Percentiles rank a stretch among this genome's conserved stretches.
phyloP scores from a whole-genome alignment of 2,888 invertebrate genomes.

The Platerodrilus igneus region DNA sequence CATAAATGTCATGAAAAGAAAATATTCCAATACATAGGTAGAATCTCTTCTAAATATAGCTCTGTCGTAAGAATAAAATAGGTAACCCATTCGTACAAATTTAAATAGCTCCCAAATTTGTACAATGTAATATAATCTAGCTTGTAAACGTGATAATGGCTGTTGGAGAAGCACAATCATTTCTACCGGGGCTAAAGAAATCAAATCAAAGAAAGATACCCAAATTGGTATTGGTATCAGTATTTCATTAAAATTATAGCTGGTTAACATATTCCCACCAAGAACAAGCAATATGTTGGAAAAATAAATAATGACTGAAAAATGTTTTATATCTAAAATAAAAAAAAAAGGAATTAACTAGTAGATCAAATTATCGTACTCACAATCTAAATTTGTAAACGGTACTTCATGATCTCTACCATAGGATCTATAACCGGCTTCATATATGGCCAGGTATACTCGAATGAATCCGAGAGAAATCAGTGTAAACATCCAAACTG shows the following conservation, averaged over 20 bases:
- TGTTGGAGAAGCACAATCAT: background rate
- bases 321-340: background rate
- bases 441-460: background rate
- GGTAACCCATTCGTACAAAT: conserved; percentile 1
- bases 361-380: background rate
- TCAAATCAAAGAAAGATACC: background rate
- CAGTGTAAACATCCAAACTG: conserved; percentile 4
- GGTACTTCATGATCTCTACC: no score
- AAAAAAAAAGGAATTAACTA: background rate
- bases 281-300: conserved; percentile 1
- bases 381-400: no score
- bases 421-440: background rate
- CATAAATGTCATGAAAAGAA: background rate
- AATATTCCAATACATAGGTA: no score
- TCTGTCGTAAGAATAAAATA: background rate
- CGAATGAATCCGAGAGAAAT: background rate
- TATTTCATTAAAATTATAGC: background rate
- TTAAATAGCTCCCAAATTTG: conserved; percentile 2
- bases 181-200: conserved; percentile 1
- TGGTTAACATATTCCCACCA: background rate
- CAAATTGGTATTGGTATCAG: conserved; percentile 2
- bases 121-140: background rate
- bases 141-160: background rate
- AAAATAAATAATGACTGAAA: background rate
- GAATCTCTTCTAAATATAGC: conserved; percentile 1